Evolutionary conservation across 1,140 invertebrate species (phyloP), one percentile per base, ranked within the genome.

Genomic region (Leptinotarsa lineolata): DNA sequence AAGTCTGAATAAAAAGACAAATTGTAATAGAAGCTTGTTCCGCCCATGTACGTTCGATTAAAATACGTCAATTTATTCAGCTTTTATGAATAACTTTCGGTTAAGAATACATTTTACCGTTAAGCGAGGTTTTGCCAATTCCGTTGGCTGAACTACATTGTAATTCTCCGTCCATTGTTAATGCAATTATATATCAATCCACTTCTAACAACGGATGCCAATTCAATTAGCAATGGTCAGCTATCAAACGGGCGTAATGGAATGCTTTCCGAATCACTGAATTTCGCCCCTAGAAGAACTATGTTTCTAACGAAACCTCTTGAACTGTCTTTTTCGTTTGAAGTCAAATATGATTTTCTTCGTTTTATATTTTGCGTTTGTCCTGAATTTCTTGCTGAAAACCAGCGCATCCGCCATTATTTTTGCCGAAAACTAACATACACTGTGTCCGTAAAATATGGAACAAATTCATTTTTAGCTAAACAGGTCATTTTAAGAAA

Each of bases 171-270:
- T 74, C 74, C 76, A 76, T 79, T 72, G 76, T 76, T 80, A 80
- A 80, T 80, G 72, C 76, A 75, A 80, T 80, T 79, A 80, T 79
- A 76, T 74, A 80, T 79, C 79, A 77, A 80, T 80, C 77, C 77
- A 76, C 77, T 77, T 75, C 67, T 73, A 68, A 46, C 68, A 69
- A 59, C 69, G 72, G 68, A 72, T 66, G 65, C 70, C 72, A 76
- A 80, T 80, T 72, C 74, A 78, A 80, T 80, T 80, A 80, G 74
- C 61, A 73, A 65, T 72, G 77, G 77, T 73, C 73, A 77, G 72
- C 68, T 70, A 77, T 79, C 75, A 80, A 79, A 79, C 75, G 76
- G 60, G 67, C 68, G 74, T 80, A 80, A 80, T 80, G 77, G 79
- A 80, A 73, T 75, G 73, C 22, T 63, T 63, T 24, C 18, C 60